A percentile compares a stretch with the other conserved stretches of the same genome.
Evolutionary conservation across 2,797 vertebrate genomes (phyloP).

Genomic region (Sebastes cheni): DNA sequence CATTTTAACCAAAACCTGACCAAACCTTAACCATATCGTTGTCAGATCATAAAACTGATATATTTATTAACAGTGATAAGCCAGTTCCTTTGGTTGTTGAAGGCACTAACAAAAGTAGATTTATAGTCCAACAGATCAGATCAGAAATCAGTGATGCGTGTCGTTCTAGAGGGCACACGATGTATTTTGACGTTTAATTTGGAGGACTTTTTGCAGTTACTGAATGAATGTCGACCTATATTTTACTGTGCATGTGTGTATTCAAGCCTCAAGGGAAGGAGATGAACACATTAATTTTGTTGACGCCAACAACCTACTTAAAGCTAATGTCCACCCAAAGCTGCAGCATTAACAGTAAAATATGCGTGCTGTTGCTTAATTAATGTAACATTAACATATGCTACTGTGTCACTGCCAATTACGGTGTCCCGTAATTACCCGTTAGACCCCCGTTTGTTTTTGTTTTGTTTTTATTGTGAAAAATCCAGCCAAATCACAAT

Average conservation of each 20-base stretch:
- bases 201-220: background rate
- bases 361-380: background rate
- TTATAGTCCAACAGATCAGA: background rate
- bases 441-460: background rate
- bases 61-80: background rate
- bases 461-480: background rate
- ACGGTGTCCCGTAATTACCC: background rate
- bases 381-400: background rate
- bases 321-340: background rate
- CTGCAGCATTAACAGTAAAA: background rate
- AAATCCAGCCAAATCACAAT: slow-evolving; percentile 6
- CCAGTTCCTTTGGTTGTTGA: background rate
- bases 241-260: background rate
- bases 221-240: background rate
- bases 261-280: background rate
- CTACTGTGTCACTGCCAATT: background rate
- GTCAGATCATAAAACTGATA: background rate
- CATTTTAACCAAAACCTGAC: background rate
- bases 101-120: background rate
- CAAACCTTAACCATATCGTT: background rate
- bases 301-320: background rate
- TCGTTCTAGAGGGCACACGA: background rate
- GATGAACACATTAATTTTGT: background rate
- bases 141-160: background rate
- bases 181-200: background rate